Base-by-base conservation (phyloP, 2,797 vertebrate species). In the Poeciliopsis paucimaculata region DNA sequence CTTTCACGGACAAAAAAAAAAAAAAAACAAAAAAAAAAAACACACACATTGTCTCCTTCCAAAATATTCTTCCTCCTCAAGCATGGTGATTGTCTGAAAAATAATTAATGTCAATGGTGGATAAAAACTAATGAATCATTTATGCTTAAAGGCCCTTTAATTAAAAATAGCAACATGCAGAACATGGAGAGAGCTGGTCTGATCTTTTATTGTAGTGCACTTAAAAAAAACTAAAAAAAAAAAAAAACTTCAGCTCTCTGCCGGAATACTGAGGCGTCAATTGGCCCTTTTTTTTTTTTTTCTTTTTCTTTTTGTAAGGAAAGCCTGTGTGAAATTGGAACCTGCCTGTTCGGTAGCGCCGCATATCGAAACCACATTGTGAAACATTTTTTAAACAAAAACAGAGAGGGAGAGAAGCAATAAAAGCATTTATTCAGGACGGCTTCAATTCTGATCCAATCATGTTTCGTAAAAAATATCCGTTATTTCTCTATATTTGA, bases 1-100 rank as follows among this genome's bases (percentile, higher is more conserved):
- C 84, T 15, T 81, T 84, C 43, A 64, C 84, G 26, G 39, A 55
- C 39, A 55, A 75, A 79, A 79, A 28, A 36, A 28, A 20, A 8
- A 16, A 7, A 72, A 28, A 16, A 15, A 71, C 0, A 36, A 5
- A 39, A 41, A 28, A 43, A 43, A 43, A 49, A 49, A 0, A 51
- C 9, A 2, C 7, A 7, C 18, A 34, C 12, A 73, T 15, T 26
- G 5, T 45, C 41, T 45, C 11, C 5, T 71, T n/a, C 5, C 41
- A 45, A 45, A 45, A 71, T 43, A 71, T 45, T 71, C 13, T 18
- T 28, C n/a, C 4, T 26, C 8, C 39, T 45, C 6, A 16, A 4
- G 26, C 26, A 28, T 45, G 13, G 41, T 7, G 26, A 71, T 16
- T 70, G 45, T 5, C 39, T 12, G 23, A n/a, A 45, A 15, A 71